phyloP scores from a whole-genome alignment of 2,113 vertebrate genomes.

The Dicaeum eximium region DNA sequence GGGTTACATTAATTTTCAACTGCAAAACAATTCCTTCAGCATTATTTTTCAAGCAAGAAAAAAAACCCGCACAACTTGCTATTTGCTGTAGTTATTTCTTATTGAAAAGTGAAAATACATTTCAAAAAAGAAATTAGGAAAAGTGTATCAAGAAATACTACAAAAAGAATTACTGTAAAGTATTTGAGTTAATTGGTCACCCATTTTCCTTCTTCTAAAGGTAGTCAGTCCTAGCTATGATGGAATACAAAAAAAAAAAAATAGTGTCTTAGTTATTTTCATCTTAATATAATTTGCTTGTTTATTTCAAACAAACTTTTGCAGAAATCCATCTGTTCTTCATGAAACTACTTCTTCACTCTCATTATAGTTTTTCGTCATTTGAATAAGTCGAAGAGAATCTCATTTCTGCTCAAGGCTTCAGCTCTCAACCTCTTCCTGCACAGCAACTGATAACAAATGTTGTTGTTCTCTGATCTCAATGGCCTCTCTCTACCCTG shows the following conservation, averaged over 20 bases:
- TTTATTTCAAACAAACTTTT: background rate
- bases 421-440: background rate
- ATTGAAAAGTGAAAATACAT: slow-evolving; percentile 51
- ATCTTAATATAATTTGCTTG: background rate
- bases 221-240: background rate
- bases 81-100: slow-evolving; percentile 64
- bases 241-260: background rate
- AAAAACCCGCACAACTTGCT: background rate
- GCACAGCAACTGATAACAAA: background rate
- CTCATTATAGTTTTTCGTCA: background rate
- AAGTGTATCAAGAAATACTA: slow-evolving; percentile 9
- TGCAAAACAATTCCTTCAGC: slow-evolving; percentile 75
- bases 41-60: slow-evolving; percentile 71
- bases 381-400: background rate
- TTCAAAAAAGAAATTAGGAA: slow-evolving; percentile 64
- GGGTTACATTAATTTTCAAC: slow-evolving; percentile 81
- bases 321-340: background rate
- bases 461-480: background rate
- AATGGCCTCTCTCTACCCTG: background rate
- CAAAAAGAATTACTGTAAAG: slow-evolving; percentile 23
- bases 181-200: slow-evolving; percentile 45
- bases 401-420: background rate
- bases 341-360: background rate
- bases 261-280: background rate
- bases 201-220: slow-evolving; percentile 18